phyloP scores from a whole-genome alignment of 23 tunicate species.

The Diplosoma virens region DNA sequence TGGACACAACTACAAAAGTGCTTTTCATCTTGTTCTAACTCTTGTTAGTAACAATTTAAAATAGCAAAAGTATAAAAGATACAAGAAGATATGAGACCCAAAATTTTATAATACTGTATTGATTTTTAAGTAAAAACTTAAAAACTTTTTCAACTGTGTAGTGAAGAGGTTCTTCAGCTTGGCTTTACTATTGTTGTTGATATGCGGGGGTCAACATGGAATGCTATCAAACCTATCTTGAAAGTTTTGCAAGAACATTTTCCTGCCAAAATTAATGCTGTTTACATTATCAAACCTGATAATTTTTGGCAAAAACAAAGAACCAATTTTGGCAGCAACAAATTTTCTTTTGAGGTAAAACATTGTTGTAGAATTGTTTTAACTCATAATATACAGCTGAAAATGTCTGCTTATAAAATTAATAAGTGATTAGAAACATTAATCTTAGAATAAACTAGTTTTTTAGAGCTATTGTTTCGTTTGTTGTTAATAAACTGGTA shows the following conservation, averaged over 20 bases:
- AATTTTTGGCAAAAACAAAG: constrained; percentile 97
- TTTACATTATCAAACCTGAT: constrained; percentile 77
- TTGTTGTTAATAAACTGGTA: too few relatives aligned
- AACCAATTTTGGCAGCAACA: constrained; percentile 86
- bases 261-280: constrained; percentile 76
- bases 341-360: constrained; percentile 83
- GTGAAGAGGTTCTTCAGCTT: constrained; percentile 85
- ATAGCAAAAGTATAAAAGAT: too few relatives aligned
- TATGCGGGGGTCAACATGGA: constrained; percentile 91
- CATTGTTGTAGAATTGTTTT: background rate
- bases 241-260: constrained; percentile 81
- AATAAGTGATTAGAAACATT: too few relatives aligned
- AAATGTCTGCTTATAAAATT: too few relatives aligned
- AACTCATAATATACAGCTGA: background rate
- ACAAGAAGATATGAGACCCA: too few relatives aligned
- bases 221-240: constrained; percentile 69
- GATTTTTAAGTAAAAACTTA: too few relatives aligned
- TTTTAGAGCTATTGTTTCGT: too few relatives aligned
- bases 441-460: too few relatives aligned
- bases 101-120: too few relatives aligned
- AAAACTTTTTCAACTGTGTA: constrained; percentile 2
- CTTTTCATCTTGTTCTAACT: too few relatives aligned
- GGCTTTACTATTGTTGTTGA: constrained; percentile 90
- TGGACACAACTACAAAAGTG: too few relatives aligned
- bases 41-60: too few relatives aligned